Conservation (phyloP, 2,888 invertebrate genomes). For the Drosophila conformis region DNA sequence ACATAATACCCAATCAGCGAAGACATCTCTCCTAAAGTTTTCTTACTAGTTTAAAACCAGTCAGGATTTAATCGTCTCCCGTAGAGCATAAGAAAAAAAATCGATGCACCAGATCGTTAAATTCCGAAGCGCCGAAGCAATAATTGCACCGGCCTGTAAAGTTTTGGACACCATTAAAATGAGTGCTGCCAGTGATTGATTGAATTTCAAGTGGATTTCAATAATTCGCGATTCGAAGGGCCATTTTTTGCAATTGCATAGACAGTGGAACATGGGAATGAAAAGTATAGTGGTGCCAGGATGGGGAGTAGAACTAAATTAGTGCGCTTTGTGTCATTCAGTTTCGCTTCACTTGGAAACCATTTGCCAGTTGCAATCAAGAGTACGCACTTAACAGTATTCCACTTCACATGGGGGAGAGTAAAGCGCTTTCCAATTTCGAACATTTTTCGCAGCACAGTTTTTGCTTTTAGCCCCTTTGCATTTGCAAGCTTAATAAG, state of each 20-base stretch:
- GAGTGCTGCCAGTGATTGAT: conserved; percentile 49
- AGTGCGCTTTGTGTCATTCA: conserved; percentile 76
- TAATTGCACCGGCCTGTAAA: conserved; percentile 55
- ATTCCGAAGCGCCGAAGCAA: conserved; percentile 10
- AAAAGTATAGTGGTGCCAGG: not conserved
- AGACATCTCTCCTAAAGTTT: not conserved
- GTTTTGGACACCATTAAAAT: conserved; percentile 32
- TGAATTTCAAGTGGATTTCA: conserved; percentile 51
- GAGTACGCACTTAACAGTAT: conserved; percentile 64
- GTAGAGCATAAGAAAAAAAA: not conserved
- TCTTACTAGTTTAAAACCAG: not conserved
- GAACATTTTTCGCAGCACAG: conserved; percentile 52
- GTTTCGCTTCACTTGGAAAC: conserved; percentile 65
- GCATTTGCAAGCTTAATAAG: conserved; percentile 65
- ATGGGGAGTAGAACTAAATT: conserved; percentile 45
- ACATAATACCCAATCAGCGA: not conserved
- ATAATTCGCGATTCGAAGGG: conserved; percentile 41
- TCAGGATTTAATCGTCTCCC: not conserved
- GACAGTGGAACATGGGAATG: not conserved
- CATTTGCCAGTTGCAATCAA: conserved; percentile 64
- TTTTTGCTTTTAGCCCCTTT: conserved; percentile 61
- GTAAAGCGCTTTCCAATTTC: conserved; percentile 64
- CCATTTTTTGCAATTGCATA: conserved; percentile 9
- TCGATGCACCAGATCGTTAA: not conserved
- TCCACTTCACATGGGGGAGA: conserved; percentile 27